phyloP scores from a whole-genome alignment of 2,113 vertebrate species.

The Podarcis cretensis region DNA sequence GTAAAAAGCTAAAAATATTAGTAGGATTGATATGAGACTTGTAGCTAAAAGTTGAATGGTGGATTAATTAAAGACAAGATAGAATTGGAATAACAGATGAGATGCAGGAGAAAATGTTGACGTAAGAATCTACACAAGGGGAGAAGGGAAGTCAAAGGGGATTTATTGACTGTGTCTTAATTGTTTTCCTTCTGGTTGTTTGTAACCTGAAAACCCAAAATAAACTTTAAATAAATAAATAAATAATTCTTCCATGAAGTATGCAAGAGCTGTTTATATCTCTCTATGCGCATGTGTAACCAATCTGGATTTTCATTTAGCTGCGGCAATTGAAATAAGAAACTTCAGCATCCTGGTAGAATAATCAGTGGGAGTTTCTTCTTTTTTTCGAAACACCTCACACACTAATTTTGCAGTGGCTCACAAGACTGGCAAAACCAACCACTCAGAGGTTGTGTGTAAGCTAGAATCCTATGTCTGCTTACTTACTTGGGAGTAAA shows the following conservation, averaged over 20 bases:
- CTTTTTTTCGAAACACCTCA: constrained; percentile 29
- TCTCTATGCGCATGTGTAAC: constrained; percentile 62
- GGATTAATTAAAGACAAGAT: too few species aligned
- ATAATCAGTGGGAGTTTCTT: constrained; percentile 63
- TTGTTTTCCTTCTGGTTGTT: too few species aligned
- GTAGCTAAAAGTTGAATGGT: too few species aligned
- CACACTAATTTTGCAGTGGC: constrained; percentile 41
- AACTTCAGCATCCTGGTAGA: constrained; percentile 60
- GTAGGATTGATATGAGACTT: too few species aligned
- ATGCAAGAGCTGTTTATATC: constrained; percentile 70
- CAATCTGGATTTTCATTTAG: constrained; percentile 76
- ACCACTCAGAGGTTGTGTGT: background rate
- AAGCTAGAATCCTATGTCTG: background rate
- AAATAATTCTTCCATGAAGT: constrained; percentile 60
- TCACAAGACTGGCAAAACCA: background rate
- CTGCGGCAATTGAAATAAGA: constrained; percentile 66
- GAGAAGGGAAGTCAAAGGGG: too few species aligned
- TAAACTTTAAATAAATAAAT: too few species aligned
- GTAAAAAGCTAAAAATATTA: too few species aligned
- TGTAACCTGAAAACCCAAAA: too few species aligned
- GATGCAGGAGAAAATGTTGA: too few species aligned
- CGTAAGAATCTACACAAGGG: too few species aligned
- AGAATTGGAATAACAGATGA: too few species aligned
- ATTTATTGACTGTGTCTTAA: too few species aligned
- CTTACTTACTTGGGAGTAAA: background rate